Conservation (phyloP, 2,113 vertebrate genomes). For the Saguinus imperator region DNA sequence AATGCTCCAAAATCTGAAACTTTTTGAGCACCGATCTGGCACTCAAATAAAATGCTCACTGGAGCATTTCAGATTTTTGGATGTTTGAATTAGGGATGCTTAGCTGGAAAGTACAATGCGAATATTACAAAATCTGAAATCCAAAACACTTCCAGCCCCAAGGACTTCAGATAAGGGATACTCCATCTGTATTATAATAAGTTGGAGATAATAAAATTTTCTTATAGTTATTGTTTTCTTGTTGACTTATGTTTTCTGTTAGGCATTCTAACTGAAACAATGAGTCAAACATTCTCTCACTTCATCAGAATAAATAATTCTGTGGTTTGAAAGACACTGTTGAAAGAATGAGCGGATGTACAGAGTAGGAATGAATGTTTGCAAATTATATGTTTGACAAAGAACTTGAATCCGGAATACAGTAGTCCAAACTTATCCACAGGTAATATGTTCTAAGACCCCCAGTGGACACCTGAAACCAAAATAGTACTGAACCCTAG, state of each 20-base stretch:
- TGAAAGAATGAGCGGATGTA: not conserved
- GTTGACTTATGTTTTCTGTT: conserved; percentile 23
- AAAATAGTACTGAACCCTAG: not conserved
- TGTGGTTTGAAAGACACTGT: not conserved
- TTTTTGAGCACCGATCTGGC: not conserved
- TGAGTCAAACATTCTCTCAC: not conserved
- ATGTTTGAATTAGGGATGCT: not conserved
- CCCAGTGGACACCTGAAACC: not conserved
- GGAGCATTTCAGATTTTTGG: not conserved
- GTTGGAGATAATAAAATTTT: not conserved
- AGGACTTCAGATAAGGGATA: not conserved
- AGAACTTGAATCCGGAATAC: not conserved
- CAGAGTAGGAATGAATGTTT: not conserved
- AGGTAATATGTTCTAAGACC: not conserved
- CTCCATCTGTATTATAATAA: not conserved
- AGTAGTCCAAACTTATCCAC: not conserved
- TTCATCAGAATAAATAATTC: not conserved
- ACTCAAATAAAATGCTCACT: not conserved
- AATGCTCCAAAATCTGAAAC: not conserved
- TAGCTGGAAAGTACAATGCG: not conserved
- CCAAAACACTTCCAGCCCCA: not conserved
- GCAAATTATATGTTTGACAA: conserved; percentile 17
- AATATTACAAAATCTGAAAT: not conserved
- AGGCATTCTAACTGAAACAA: conserved; percentile 40
- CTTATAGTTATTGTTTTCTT: not conserved